Conservation (phyloP, 2,888 invertebrate species). For the Pollenia angustigena region DNA sequence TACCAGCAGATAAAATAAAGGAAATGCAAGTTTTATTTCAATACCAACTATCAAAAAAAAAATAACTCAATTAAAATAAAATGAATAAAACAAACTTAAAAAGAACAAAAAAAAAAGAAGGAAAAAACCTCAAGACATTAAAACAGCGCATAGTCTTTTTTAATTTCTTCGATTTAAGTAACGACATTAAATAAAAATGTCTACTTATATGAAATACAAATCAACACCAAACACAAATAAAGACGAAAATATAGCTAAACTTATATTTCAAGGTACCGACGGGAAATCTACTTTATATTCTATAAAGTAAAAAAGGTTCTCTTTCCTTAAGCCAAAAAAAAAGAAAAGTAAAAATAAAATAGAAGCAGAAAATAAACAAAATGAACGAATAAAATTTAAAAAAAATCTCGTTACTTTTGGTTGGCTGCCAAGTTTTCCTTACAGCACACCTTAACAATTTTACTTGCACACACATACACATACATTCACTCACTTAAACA, state of each 20-base stretch:
- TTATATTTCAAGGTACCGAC: conserved; percentile 78
- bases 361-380: conserved; percentile 59
- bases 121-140: background rate
- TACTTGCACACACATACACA: conserved; percentile 66
- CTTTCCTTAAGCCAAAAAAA: conserved; percentile 51
- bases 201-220: background rate
- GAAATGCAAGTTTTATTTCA: no score
- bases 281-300: conserved; percentile 75
- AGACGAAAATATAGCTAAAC: conserved; percentile 22
- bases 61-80: conserved; percentile 22
- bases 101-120: background rate
- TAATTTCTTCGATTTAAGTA: conserved; percentile 22
- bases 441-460: conserved; percentile 81
- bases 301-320: conserved; percentile 64
- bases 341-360: conserved; percentile 37
- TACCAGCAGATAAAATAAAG: no score
- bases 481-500: conserved; percentile 46
- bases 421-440: conserved; percentile 82
- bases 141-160: conserved; percentile 20
- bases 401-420: conserved; percentile 80
- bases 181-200: conserved; percentile 44
- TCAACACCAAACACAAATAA: conserved; percentile 9
- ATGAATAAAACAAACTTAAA: conserved; percentile 17
- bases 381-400: conserved; percentile 63
- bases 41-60: background rate